A percentile compares a stretch with the other conserved stretches of the same genome.
These are phyloP conservation scores for Phoebastria nigripes DNA, from an alignment of 2,797 vertebrate genomes.

Conservation along the genomic window DNA sequence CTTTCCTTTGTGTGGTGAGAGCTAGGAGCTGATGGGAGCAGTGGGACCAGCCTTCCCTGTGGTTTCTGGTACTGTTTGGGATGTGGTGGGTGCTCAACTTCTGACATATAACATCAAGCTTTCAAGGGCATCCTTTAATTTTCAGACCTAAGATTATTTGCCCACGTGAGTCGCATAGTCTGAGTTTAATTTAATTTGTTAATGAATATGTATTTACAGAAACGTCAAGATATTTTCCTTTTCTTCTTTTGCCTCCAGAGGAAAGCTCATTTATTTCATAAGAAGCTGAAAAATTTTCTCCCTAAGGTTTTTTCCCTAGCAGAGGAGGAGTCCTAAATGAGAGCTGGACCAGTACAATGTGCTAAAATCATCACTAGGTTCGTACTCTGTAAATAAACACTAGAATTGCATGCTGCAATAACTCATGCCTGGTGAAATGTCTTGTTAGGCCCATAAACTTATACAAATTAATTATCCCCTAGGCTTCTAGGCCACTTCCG, in stretches of 20 bases:
- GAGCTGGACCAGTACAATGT: not conserved
- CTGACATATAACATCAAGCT: not conserved
- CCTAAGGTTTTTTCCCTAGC: not conserved
- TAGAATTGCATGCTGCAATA: not conserved
- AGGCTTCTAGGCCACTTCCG: not conserved
- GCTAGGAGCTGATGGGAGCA: not conserved
- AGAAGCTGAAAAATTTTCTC: not conserved
- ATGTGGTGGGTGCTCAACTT: not conserved
- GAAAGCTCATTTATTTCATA: not conserved
- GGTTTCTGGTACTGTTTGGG: not conserved
- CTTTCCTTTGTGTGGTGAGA: not conserved
- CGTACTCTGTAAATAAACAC: not conserved
- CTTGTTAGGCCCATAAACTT: not conserved
- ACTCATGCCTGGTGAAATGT: not conserved
- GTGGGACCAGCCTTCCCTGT: not conserved
- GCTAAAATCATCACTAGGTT: not conserved
- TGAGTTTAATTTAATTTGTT: not conserved
- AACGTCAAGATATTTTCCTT: not conserved
- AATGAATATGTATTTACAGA: not conserved
- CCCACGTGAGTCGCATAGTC: fast-evolving
- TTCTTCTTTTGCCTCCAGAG: not conserved
- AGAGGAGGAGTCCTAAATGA: not conserved
- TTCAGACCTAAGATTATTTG: not conserved
- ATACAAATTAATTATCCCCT: not conserved
- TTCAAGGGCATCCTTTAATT: not conserved